Evolutionary conservation across 2,888 invertebrate genomes (phyloP), one percentile per base, ranked within the genome.

Genomic region (Tetragnatha montana): DNA sequence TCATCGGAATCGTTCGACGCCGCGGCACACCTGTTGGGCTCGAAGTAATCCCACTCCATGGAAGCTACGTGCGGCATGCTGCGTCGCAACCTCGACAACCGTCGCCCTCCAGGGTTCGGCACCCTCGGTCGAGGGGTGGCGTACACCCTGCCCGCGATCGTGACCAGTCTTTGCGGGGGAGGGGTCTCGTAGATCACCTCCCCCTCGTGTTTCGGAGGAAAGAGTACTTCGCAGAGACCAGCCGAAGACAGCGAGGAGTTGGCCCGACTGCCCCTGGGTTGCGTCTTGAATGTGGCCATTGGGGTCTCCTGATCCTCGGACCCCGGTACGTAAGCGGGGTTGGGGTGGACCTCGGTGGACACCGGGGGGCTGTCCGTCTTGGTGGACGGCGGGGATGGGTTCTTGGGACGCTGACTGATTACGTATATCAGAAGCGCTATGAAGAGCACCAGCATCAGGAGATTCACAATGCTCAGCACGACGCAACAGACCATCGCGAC

Each of bases 11-110:
- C 22, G 14, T 22, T 17, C 0, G 21, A 47, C 8, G 50, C 14
- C 6, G 73, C 22, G 35, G 22, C 17, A 35, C 70, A 79, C 35
- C 60, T 51, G 22, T 35, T 87, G 10, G 87, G 19, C 50, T 89
- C 80, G 19, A 75, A 80, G 35, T 89, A 89, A 74, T 89, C 88
- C 84, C 88, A 89, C 8, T 84, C 84, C 73, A 89, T 17, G 8
- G 84, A 84, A 10, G 68, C 69, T 19, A 78, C 82, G 6, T 19
- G 81, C 14, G 73, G 17, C 6, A 69, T 50, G 47, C 78, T 50
- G 7, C 35, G 70, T 14, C 2, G 71, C n/a, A 22, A 22, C n/a
- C 50, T 7, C 21, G 81, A n/a, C 14, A 50, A 21, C 14, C 47
- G 17, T 10, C 83, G 75, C 6, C 17, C 8, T 21, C 71, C 68